These are phyloP conservation scores for Mantis religiosa DNA, from an alignment of 2,888 invertebrate genomes.

Conservation along the genomic window DNA sequence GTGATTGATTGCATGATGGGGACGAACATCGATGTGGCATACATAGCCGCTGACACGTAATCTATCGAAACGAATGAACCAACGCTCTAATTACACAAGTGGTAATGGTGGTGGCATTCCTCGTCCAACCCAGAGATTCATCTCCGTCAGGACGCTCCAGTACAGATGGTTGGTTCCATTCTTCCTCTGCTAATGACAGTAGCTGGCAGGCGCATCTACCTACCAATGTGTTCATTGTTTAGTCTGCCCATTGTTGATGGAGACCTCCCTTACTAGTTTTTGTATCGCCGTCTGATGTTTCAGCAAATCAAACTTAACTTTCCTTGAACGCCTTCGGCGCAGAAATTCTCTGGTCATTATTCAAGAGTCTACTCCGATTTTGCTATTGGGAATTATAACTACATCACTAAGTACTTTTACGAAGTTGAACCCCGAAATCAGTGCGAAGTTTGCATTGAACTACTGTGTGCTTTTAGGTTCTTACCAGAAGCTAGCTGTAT, in stretches of 20 bases:
- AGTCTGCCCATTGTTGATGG: neutral
- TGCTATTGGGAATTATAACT: too few relatives aligned
- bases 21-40: neutral
- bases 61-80: neutral
- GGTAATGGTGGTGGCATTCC: neutral
- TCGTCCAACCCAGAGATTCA: neutral
- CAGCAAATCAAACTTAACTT: neutral
- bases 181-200: neutral
- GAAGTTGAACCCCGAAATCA: too few relatives aligned
- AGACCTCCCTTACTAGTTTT: neutral
- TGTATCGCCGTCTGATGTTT: neutral
- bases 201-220: neutral
- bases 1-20: constrained; percentile 8
- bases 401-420: too few relatives aligned
- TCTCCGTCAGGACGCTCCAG: neutral
- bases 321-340: neutral
- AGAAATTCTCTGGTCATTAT: too few relatives aligned
- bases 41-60: neutral
- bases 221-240: neutral
- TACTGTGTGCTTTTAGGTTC: too few relatives aligned
- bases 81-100: constrained; percentile 11
- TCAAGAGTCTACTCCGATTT: too few relatives aligned
- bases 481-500: too few relatives aligned
- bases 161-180: neutral
- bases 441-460: too few relatives aligned